These are phyloP conservation scores for Macrostomum lignano DNA, from an alignment of 1,140 invertebrate species.

Conservation along the genomic window DNA sequence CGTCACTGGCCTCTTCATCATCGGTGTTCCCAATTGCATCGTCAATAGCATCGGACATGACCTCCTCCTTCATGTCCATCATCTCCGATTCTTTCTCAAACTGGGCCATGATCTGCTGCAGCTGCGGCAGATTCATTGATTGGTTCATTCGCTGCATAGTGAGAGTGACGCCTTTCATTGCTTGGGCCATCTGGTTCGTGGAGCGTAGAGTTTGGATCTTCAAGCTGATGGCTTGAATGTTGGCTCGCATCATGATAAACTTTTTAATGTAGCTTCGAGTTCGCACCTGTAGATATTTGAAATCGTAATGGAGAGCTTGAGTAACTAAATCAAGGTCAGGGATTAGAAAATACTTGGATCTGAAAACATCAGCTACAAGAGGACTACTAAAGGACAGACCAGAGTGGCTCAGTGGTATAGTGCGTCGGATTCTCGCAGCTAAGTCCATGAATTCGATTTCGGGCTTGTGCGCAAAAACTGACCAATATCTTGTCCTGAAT, in stretches of 20 bases:
- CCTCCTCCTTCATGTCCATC: constrained; percentile 99
- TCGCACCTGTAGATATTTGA: too few relatives aligned
- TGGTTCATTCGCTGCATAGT: constrained; percentile 93
- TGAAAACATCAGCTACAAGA: too few relatives aligned
- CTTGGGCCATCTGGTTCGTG: constrained; percentile 93
- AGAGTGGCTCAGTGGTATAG: too few relatives aligned
- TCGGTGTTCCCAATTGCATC: constrained; percentile 92
- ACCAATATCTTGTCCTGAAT: too few relatives aligned
- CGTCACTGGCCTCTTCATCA: constrained; percentile 59
- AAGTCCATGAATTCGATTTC: too few relatives aligned
- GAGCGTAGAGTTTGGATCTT: constrained; percentile 93
- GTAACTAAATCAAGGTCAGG: too few relatives aligned
- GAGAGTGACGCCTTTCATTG: constrained; percentile 92
- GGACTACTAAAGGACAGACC: too few relatives aligned
- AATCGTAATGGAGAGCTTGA: too few relatives aligned
- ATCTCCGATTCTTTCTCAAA: constrained; percentile 99
- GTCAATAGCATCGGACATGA: constrained; percentile 98
- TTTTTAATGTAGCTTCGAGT: constrained; percentile 80
- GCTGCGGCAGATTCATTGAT: constrained; percentile 83
- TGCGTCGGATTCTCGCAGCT: too few relatives aligned
- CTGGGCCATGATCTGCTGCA: constrained; percentile 90
- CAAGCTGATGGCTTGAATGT: constrained; percentile 45
- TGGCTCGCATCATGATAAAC: constrained; percentile 96
- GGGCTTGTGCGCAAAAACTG: too few relatives aligned
- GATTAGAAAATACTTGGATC: too few relatives aligned